A percentile compares a stretch with the other conserved stretches of the same genome.
Conservation (phyloP, 2,797 vertebrate species). For the Mormyrus hasselquistii region DNA sequence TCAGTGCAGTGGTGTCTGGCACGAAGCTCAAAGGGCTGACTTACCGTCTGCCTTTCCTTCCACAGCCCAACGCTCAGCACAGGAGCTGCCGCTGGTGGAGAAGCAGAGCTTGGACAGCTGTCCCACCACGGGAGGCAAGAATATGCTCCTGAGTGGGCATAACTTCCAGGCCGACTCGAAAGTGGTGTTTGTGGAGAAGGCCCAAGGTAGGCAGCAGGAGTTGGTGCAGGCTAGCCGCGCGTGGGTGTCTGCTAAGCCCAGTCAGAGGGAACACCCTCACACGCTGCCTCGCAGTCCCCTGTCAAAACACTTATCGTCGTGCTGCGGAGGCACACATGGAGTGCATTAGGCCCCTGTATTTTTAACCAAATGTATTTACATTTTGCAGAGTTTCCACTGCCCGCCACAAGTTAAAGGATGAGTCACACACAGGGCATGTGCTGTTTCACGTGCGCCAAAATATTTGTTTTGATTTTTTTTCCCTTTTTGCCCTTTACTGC, state of each 20-base stretch:
- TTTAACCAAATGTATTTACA: constrained; percentile 74
- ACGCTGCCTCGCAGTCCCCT: constrained; percentile 16
- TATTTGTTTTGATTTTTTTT: constrained; percentile 43
- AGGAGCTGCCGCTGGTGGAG: constrained; percentile 96
- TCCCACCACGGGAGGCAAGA: constrained; percentile 79
- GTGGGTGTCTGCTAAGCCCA: background rate
- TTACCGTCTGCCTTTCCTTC: constrained; percentile 13
- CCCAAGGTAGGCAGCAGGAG: constrained; percentile 74
- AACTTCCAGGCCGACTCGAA: constrained; percentile 97
- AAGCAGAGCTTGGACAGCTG: constrained; percentile 86
- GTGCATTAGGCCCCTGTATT: constrained; percentile 73
- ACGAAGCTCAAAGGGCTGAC: background rate
- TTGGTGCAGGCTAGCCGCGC: background rate
- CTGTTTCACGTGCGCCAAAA: constrained; percentile 35
- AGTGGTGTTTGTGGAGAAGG: constrained; percentile 97
- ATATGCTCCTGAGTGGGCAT: constrained; percentile 85
- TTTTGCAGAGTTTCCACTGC: constrained; percentile 75
- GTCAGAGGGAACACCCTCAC: background rate
- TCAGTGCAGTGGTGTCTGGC: background rate
- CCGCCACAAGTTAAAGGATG: constrained; percentile 66
- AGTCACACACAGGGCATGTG: constrained; percentile 60
- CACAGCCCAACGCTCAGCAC: constrained; percentile 91
- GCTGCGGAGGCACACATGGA: constrained; percentile 72
- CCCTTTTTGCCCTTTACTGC: constrained; percentile 26
- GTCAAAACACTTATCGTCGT: constrained; percentile 64